Conservation (phyloP, 2,113 vertebrate genomes). For the Argyrosomus japonicus region DNA sequence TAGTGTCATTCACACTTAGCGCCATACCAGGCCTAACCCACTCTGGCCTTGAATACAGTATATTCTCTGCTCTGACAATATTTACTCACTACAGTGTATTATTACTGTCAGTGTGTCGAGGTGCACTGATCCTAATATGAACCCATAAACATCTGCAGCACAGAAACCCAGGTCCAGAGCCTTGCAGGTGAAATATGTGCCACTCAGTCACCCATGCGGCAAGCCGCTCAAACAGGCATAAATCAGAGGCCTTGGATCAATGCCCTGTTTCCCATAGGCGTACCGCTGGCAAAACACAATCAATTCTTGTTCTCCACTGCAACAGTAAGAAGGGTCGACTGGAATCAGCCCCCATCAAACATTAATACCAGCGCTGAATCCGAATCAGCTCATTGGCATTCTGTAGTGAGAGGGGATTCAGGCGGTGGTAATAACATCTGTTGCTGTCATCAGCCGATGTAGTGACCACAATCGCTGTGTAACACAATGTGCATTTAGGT, state of each 20-base stretch:
- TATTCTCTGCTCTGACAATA: slow-evolving; percentile 22
- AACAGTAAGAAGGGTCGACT: slow-evolving; percentile 29
- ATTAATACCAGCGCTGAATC: slow-evolving; percentile 56
- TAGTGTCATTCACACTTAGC: background rate
- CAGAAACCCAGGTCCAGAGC: slow-evolving; percentile 2
- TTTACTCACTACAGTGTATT: slow-evolving; percentile 24
- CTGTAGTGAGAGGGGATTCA: slow-evolving; percentile 14
- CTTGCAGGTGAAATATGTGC: slow-evolving; percentile 61
- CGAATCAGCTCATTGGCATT: slow-evolving; percentile 62
- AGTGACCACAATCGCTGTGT: slow-evolving; percentile 14
- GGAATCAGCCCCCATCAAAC: slow-evolving; percentile 52
- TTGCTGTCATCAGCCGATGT: slow-evolving; percentile 46
- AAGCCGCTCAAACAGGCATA: slow-evolving; percentile 52
- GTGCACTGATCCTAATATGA: slow-evolving; percentile 31
- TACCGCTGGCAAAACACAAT: slow-evolving; percentile 65
- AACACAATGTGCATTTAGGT: slow-evolving; percentile 19
- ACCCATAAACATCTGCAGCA: slow-evolving; percentile 30
- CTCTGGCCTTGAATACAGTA: background rate
- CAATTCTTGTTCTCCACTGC: slow-evolving; percentile 62
- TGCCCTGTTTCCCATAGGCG: slow-evolving; percentile 64
- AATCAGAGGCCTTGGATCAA: slow-evolving; percentile 69
- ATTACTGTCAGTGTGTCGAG: slow-evolving; percentile 11
- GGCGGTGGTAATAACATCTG: slow-evolving; percentile 1
- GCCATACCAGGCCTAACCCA: background rate
- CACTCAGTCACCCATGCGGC: slow-evolving; percentile 43